Evolutionary conservation across 1,140 invertebrate genomes (phyloP), one percentile per base, ranked within the genome.

Genomic region (Augochlora pura): DNA sequence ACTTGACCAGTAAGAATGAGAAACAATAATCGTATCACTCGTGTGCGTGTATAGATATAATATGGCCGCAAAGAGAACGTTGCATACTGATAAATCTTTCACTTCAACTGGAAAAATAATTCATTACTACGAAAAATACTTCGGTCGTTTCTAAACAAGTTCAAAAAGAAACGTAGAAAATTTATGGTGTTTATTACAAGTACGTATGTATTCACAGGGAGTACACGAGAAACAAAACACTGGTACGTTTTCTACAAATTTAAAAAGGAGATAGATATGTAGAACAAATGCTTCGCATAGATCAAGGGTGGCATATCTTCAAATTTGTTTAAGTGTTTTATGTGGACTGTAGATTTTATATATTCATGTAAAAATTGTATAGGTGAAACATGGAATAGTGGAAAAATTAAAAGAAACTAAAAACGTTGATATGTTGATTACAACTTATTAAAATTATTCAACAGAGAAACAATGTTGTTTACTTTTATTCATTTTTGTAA

Each of bases 31-130:
- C 82, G 81, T 87, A 82, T 57, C 54, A 84, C 82, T 88, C 42
- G 85, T 90, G 89, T 90, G 84, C 67, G 86, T 83, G 85, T 78
- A 83, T 80, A 83, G 76, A 83, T 86, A 83, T 86, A 86, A 86
- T 81, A 86, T 71, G 80, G 62, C 32, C 49, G 68, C 69, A 66
- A 16, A 57, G 14, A 7, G 38, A 79, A 52, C 60, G 67, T 65
- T n/a, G 54, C 54, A 57, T 57, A n/a, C 54, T 21, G 54, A 57
- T 57, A 60, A 49, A 60, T 78, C 32, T 32, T 39, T 60, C 66
- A 38, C 46, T 74, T 12, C 16, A 32, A 23, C 25, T 32, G 39
- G 38, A 54, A 18, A 16, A 46, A 60, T 6, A 57, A n/a, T 57
- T 54, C 0, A 57, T n/a, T 57, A 6, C 5, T 9, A 57, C 21